Evolutionary conservation across 2,888 invertebrate genomes (phyloP), one percentile per base, ranked within the genome.

Genomic region (Kryphioiulus occultus): DNA sequence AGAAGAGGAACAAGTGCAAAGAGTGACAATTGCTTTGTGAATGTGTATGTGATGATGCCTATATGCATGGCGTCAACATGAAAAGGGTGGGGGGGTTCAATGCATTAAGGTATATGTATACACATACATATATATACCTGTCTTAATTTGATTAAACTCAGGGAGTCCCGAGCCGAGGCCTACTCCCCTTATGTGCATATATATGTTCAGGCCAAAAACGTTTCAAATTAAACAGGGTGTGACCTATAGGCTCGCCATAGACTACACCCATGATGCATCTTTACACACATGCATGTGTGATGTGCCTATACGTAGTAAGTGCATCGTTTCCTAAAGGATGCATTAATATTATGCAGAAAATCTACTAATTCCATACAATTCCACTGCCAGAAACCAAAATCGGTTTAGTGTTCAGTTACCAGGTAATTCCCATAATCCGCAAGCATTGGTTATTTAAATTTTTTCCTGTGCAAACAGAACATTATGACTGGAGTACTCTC

Each of bases 81-180:
- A 42, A 85, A 44, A 85, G 85, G 85, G 85, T 85, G 85, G 85
- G 84, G 39, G 85, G 78, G 78, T 78, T 78, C 78, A 78, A 78
- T 78, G 78, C 78, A 78, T 78, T 78, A 78, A 78, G 78, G 78
- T 78, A 78, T 30, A 26, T 78, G 26, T 26, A 68, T 68, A 68
- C 5, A 68, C 68, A 68, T 78, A 78, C 30, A 78, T 78, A 68
- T 84, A 84, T 35, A 44, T 85, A 85, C 85, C 85, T 85, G 85
- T 85, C 85, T 85, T 85, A 85, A 85, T 85, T 85, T 85, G 85
- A 85, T 85, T 85, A 85, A 85, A 85, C 85, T 85, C 85, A 85
- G 78, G 78, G 78, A 78, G 85, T 85, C 85, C 85, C 85, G 44
- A 85, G 85, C 85, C 85, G 85, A 85, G 42, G 85, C 39, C 85